These are phyloP conservation scores for Arenicola marina DNA, from an alignment of 2,888 invertebrate genomes.

Conservation along the genomic window DNA sequence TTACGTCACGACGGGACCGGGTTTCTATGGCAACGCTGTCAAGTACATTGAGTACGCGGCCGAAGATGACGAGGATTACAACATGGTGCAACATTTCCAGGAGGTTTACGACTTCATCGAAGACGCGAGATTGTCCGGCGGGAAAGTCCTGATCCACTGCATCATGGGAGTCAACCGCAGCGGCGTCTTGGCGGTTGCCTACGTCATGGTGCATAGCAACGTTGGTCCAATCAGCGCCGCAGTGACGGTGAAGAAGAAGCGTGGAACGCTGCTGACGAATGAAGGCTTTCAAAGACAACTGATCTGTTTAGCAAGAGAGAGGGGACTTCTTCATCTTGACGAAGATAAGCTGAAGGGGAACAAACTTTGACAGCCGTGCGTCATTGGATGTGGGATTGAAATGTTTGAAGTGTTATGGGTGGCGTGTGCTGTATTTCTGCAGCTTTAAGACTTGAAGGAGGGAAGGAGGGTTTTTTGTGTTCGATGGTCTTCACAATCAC, in stretches of 20 bases:
- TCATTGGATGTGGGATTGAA: too few species aligned
- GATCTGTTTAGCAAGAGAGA: neutral
- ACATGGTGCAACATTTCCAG: conserved; percentile 36
- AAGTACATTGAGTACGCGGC: conserved; percentile 34
- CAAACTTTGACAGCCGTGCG: too few species aligned
- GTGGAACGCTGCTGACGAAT: conserved; percentile 28
- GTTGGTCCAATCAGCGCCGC: conserved; percentile 33
- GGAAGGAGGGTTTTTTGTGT: too few species aligned
- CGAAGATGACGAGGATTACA: conserved; percentile 34
- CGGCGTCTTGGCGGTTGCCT: conserved; percentile 28
- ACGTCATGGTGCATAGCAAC: conserved; percentile 32
- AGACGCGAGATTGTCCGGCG: conserved; percentile 29
- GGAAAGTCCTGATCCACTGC: conserved; percentile 36
- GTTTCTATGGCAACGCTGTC: conserved; percentile 26
- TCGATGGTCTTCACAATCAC: too few species aligned
- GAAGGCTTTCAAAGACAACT: conserved; percentile 14
- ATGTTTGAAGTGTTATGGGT: too few species aligned
- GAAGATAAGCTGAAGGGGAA: too few species aligned
- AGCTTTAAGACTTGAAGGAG: too few species aligned
- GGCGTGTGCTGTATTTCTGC: too few species aligned
- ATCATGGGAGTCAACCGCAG: conserved; percentile 39
- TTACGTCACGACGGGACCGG: conserved; percentile 27
- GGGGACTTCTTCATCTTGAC: neutral
- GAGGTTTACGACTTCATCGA: conserved; percentile 36
- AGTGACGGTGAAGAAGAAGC: conserved; percentile 19